Evolutionary conservation across 1,140 invertebrate species (phyloP), one percentile per base, ranked within the genome.

Genomic region (Cotesia chilonis): DNA sequence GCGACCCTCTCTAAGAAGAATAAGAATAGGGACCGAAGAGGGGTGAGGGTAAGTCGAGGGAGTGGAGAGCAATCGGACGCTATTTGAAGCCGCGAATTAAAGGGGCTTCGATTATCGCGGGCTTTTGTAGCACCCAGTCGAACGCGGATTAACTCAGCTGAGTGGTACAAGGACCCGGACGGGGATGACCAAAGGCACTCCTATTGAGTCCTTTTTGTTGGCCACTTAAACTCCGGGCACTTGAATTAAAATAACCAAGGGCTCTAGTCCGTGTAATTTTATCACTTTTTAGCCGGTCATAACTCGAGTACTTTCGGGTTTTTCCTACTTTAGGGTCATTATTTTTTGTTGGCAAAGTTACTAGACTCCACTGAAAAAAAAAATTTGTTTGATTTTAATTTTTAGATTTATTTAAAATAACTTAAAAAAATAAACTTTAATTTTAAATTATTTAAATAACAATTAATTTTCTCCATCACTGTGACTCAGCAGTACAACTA

Each of bases 61-160:
- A 9, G 14, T 20, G 17, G 20, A 14, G 12, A 14, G 57, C 14
- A 17, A 20, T 20, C 17, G 57, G 20, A 59, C 14, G 57, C 14
- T 59, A 28, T 20, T 10, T 20, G 57, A 59, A 20, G 20, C 57
- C 57, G 57, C 57, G 57, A 28, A 59, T 20, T 59, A 20, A 59
- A 59, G 20, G 41, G 57, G 20, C 57, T 59, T 59, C 57, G 57
- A 59, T 59, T 59, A 59, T 59, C n/a, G 57, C 14, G 14, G 57
- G 57, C 20, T 59, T 59, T 59, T 47, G 41, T 47, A 47, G 20
- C 9, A 20, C 57, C 7, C 57, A 59, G 57, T 59, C 57, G 57
- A 59, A 59, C 57, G 57, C 57, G 57, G 17, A 59, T 59, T 10
- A 59, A 59, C 57, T 20, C 9, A 59, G 57, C 20, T 20, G 57